Base-by-base conservation (phyloP, 2,113 vertebrate species). In the Brachionichthys hirsutus region DNA sequence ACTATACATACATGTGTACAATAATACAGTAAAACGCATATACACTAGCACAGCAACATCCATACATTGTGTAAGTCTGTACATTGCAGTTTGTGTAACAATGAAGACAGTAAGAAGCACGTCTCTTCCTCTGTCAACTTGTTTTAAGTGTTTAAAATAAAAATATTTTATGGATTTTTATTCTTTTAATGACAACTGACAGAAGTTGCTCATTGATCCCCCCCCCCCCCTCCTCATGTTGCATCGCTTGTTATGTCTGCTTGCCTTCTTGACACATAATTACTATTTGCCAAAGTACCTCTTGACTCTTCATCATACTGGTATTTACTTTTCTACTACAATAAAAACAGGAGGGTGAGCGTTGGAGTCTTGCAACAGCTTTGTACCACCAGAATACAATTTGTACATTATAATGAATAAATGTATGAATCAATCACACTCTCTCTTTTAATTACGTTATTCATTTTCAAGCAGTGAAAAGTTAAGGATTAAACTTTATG, bases 151-250 rank as follows among this genome's bases (percentile, higher is more conserved):
- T 93, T 92, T 93, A 93, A 94, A 94, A 95, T 93, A 94, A 93
- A 93, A 81, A 80, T 95, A 95, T 98, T 98, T 97, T 97, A 95
- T 95, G 93, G 78, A 93, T 93, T 94, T 93, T 94, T 95, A 94
- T 93, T 67, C 61, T 67, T 62, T 62, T 12, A 93, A 93, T 90
- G 92, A 82, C 92, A 88, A 59, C 49, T 44, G 53, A 61, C 36
- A 84, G 51, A 79, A 64, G 91, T 84, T 67, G 87, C 89, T 92
- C 91, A 92, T 93, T 93, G 93, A 92, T 92, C 69, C 30, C 51
- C 62, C 46, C 42, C 64, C n/a, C 34, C 54, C 59, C 63, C 73
- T 71, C 67, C 40, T 81, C 76, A 58, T 73, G 63, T 84, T 22
- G 73, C 72, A 65, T 70, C 56, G 67, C 79, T 85, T 24, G 22